Evolutionary conservation across 2,113 vertebrate genomes (phyloP).

Genomic region (Microcebus murinus): DNA sequence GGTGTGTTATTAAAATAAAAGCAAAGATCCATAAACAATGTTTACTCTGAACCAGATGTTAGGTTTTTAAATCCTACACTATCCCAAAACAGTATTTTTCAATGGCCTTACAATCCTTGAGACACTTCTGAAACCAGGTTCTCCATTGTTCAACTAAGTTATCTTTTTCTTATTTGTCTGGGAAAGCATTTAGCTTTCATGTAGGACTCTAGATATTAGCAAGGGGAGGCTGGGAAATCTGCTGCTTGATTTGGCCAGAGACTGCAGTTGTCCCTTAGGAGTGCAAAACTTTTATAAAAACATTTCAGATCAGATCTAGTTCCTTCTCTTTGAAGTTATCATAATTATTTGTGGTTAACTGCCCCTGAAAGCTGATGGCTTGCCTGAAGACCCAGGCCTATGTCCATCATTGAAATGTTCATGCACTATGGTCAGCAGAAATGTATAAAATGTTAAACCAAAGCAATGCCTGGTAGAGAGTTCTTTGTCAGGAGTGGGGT

Average conservation of each 20-base stretch:
- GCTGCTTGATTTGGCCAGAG: not conserved
- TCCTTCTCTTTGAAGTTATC: not conserved
- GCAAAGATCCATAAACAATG: not conserved
- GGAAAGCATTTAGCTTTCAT: not conserved
- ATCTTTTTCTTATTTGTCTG: not conserved
- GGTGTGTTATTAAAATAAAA: not conserved
- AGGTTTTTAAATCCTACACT: not conserved
- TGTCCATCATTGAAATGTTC: not conserved
- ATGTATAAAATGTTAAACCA: not conserved
- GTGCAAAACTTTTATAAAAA: not conserved
- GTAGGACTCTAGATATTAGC: not conserved
- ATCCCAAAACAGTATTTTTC: not conserved
- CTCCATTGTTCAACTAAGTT: not conserved
- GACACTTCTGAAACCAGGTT: not conserved
- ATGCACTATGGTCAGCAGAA: not conserved
- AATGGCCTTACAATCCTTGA: not conserved
- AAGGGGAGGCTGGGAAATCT: not conserved
- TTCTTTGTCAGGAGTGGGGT: not conserved
- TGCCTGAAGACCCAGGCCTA: not conserved
- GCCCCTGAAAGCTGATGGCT: not conserved
- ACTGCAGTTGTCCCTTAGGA: not conserved
- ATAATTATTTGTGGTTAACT: not conserved
- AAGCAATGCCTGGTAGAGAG: not conserved
- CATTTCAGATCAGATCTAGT: not conserved
- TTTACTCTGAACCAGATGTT: not conserved